These are phyloP conservation scores for Myripristis murdjan DNA, from an alignment of 2,797 vertebrate genomes.

Conservation along the genomic window DNA sequence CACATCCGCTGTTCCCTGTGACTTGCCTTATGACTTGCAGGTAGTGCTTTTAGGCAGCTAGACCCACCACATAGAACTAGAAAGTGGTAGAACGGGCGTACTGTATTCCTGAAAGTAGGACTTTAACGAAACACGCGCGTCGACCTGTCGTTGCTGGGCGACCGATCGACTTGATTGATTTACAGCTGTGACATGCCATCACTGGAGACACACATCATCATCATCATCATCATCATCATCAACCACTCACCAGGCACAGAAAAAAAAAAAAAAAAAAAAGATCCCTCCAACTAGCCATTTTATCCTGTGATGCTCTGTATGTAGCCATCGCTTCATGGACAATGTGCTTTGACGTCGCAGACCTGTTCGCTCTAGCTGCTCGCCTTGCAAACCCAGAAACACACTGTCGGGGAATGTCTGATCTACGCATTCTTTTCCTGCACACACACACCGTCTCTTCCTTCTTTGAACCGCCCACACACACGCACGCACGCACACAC, in stretches of 20 bases:
- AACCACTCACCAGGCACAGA: too few species aligned
- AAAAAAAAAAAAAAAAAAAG: too few species aligned
- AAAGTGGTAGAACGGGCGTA: constrained; percentile 30
- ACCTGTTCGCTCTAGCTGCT: constrained; percentile 36
- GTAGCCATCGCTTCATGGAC: neutral
- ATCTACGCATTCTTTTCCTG: constrained; percentile 15
- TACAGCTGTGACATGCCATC: constrained; percentile 21
- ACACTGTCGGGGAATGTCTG: constrained; percentile 20
- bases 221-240: too few species aligned
- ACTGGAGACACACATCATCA: constrained; percentile 18
- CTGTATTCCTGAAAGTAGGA: neutral
- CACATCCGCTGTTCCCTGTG: constrained; percentile 49
- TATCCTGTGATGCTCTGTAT: neutral
- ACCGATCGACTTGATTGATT: neutral
- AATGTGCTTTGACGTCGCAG: neutral
- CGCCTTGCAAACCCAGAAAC: constrained; percentile 13
- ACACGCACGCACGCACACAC: neutral
- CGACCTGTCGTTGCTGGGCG: neutral
- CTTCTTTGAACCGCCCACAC: neutral
- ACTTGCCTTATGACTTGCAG: constrained; percentile 78
- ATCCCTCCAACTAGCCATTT: neutral
- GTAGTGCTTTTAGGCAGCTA: constrained; percentile 74
- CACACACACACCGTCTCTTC: neutral
- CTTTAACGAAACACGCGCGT: neutral
- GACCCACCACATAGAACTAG: constrained; percentile 29